Conservation (phyloP, 35 echinoderm and acorn worm species). For the Anneissia japonica region DNA sequence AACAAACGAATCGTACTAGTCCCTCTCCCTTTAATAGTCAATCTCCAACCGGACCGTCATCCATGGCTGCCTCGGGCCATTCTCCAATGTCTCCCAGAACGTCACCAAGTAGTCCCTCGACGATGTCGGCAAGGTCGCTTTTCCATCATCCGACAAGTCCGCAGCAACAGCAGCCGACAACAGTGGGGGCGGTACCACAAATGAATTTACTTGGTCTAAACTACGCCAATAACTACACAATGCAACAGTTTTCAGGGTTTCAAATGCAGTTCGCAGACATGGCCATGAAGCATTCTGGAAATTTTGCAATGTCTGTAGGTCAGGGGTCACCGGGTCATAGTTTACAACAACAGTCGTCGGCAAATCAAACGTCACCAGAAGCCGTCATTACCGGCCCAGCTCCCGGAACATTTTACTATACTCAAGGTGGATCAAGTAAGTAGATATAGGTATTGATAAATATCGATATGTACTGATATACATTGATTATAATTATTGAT, state of each 20-base stretch:
- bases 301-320: background rate
- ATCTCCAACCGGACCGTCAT: background rate
- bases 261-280: background rate
- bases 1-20: background rate
- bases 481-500: too few species aligned
- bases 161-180: background rate
- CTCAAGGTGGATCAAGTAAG: background rate
- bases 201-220: background rate
- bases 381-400: background rate
- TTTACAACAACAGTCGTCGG: background rate
- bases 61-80: background rate
- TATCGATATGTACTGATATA: too few species aligned
- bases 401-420: background rate
- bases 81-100: background rate
- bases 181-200: background rate
- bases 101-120: background rate
- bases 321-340: background rate
- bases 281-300: background rate
- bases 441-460: too few species aligned
- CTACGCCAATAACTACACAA: background rate
- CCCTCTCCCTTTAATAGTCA: background rate
- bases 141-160: background rate
- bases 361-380: background rate
- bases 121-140: background rate
- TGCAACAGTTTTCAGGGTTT: background rate